These are phyloP conservation scores for Hoplodrina ambigua DNA, from an alignment of 2,888 invertebrate species.

Conservation along the genomic window DNA sequence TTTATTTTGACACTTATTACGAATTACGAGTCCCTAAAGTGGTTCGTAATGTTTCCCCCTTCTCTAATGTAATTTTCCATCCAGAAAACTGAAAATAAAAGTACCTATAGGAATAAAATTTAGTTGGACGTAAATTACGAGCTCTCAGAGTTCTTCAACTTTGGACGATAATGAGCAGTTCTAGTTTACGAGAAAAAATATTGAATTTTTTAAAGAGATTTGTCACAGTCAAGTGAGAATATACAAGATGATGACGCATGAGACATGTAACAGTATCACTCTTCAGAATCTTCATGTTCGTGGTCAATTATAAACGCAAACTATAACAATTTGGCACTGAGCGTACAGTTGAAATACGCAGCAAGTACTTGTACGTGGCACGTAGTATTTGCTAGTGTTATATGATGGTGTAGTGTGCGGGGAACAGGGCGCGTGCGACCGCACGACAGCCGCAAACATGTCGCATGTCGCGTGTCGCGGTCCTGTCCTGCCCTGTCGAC, in stretches of 20 bases:
- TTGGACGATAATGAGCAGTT: conserved; percentile 29
- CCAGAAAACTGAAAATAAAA: conserved; percentile 49
- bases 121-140: conserved; percentile 45
- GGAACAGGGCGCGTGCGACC: conserved; percentile 63
- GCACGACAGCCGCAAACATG: conserved; percentile 71
- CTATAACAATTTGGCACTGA: conserved; percentile 54
- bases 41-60: conserved; percentile 51
- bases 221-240: neutral
- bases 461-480: conserved; percentile 65
- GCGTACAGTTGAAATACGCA: conserved; percentile 33
- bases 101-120: conserved; percentile 50
- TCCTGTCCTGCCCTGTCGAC: conserved; percentile 59
- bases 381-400: conserved; percentile 45
- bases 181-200: conserved; percentile 19
- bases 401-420: conserved; percentile 38
- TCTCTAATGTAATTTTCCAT: conserved; percentile 41
- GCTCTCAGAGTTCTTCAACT: conserved; percentile 31
- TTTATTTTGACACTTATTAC: conserved; percentile 60
- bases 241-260: neutral
- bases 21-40: conserved; percentile 55
- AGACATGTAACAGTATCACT: conserved; percentile 13
- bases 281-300: conserved; percentile 40
- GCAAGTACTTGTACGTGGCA: conserved; percentile 22
- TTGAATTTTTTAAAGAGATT: conserved; percentile 9
- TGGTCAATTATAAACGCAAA: conserved; percentile 56